Evolutionary conservation across 2,797 vertebrate genomes (phyloP).

Genomic region (Tokudaia tokunoshimensis): DNA sequence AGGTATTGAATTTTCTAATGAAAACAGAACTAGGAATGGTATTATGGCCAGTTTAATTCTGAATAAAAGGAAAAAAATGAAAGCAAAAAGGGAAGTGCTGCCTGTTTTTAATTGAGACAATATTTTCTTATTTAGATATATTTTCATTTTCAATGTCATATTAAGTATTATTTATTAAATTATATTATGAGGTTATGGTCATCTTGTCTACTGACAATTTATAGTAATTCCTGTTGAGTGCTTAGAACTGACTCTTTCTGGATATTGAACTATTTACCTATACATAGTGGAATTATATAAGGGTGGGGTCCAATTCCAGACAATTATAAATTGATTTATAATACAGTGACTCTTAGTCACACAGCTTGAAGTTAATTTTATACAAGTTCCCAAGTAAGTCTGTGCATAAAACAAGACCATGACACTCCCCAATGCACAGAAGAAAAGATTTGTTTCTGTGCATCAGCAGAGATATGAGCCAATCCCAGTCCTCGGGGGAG

Average conservation of each 20-base stretch:
- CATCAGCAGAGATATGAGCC: background rate
- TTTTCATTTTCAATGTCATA: background rate
- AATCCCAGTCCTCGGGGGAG: background rate
- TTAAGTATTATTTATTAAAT: background rate
- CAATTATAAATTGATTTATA: background rate
- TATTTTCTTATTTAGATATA: background rate
- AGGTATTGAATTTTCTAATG: conserved; percentile 2
- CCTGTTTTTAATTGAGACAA: background rate
- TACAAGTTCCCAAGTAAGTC: background rate
- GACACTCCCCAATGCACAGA: background rate
- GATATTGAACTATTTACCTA: background rate
- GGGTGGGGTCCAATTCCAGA: background rate
- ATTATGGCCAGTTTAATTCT: background rate
- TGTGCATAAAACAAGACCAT: background rate
- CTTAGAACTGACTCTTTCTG: background rate
- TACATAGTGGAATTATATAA: background rate
- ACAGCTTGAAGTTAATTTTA: background rate
- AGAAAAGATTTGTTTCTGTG: background rate
- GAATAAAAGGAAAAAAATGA: background rate
- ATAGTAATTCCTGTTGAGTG: background rate
- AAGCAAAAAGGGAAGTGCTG: background rate
- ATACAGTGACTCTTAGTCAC: background rate
- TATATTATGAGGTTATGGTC: background rate
- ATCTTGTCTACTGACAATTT: background rate
- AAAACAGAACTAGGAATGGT: background rate